Base-by-base conservation (phyloP, 2,797 vertebrate genomes). In the Microcaecilia unicolor region DNA sequence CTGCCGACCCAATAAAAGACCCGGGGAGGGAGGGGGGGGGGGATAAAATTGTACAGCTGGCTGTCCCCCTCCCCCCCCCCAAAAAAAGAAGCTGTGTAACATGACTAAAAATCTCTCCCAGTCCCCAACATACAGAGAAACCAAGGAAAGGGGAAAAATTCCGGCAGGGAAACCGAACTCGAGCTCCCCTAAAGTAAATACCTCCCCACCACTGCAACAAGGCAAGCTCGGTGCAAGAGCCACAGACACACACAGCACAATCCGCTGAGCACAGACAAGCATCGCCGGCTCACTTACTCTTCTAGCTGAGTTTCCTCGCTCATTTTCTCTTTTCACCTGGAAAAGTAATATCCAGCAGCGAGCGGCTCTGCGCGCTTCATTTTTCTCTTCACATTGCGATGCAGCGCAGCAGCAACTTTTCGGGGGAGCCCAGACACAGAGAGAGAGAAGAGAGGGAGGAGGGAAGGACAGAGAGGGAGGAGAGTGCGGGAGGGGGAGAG, bases 301-400 rank as follows among this genome's bases (percentile, higher is more conserved):
- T 81, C 80, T 44, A 74, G 78, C 64, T 74, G 70, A 71, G 62
- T 61, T 64, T 81, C 80, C 44, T 83, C 80, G 67, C 70, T 81
- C 78, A 80, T 81, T 68, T 81, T 85, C 70, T 60, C 74, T 68
- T 15, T 66, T 67, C 71, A 67, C 65, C 67, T 54, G 50, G 58
- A n/a, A n/a, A n/a, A 70, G 60, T 66, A 64, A 69, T 74, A 62
- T 70, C 68, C 73, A 64, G 70, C 70, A 61, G 67, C 76, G 68
- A 61, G 70, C 68, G 69, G 70, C 68, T 64, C 55, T 48, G 73
- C 67, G 70, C 63, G 67, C 69, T 64, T 69, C 72, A 83, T 78
- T 56, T 71, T 70, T 60, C 48, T 52, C 60, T 44, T 67, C 52
- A 71, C 71, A 74, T 73, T 50, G n/a, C n/a, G n/a, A n/a, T n/a